These are phyloP conservation scores for Caenorhabditis afra DNA, from an alignment of 2,888 invertebrate genomes.

Conservation along the genomic window DNA sequence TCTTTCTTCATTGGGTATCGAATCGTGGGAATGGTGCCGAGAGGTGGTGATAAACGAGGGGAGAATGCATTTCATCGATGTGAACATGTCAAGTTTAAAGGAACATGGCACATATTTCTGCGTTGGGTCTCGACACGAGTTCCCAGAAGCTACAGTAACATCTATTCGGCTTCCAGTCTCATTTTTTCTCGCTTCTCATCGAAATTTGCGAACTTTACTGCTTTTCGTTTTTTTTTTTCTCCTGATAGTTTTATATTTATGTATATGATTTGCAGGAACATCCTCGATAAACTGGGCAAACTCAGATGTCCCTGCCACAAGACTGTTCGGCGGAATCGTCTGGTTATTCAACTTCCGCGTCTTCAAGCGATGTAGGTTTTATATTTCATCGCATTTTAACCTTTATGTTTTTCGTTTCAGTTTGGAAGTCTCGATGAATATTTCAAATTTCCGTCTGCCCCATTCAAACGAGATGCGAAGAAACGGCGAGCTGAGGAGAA, in stretches of 20 bases:
- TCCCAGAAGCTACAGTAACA: no score
- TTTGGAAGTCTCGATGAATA: slow-evolving; percentile 41
- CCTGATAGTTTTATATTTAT: not conserved
- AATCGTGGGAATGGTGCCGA: not conserved
- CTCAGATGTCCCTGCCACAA: slow-evolving; percentile 14
- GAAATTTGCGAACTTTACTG: no score
- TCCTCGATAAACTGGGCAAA: slow-evolving; percentile 1
- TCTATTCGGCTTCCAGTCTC: no score
- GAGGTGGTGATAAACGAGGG: no score
- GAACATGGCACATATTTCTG: no score
- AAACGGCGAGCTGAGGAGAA: slow-evolving; percentile 25
- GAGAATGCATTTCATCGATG: no score
- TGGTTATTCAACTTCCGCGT: slow-evolving; percentile 32
- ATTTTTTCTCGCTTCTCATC: no score
- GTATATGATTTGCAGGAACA: slow-evolving; percentile 6
- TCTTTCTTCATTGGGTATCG: not conserved
- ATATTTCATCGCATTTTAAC: not conserved
- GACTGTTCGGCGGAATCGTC: slow-evolving; percentile 17
- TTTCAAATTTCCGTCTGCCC: slow-evolving; percentile 1
- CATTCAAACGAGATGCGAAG: not conserved
- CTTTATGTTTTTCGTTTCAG: slow-evolving; percentile 7
- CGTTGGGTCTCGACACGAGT: no score
- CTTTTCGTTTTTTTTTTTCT: no score
- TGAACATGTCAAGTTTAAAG: no score
- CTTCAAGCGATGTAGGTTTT: slow-evolving; percentile 25